These are phyloP conservation scores for Miniopterus natalensis DNA, from an alignment of 2,113 vertebrate species.

Conservation along the genomic window DNA sequence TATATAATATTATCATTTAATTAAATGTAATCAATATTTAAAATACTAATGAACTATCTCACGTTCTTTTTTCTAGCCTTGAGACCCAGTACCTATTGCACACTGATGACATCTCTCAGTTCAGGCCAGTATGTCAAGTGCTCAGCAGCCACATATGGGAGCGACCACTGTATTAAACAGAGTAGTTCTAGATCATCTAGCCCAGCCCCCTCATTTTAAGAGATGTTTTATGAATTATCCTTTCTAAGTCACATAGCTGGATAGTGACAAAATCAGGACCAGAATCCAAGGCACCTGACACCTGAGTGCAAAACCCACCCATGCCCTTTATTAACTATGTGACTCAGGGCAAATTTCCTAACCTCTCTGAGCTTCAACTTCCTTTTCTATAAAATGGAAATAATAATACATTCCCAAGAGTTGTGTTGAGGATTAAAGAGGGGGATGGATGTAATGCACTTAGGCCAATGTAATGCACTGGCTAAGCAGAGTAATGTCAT, in stretches of 20 bases:
- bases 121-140: background rate
- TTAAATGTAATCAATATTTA: background rate
- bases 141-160: accelerated
- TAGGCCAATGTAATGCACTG: background rate
- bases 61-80: background rate
- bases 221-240: background rate
- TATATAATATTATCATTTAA: background rate
- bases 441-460: background rate
- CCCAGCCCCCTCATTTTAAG: background rate
- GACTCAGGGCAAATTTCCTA: background rate
- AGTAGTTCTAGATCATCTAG: background rate
- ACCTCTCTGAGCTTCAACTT: background rate
- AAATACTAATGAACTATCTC: background rate
- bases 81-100: background rate
- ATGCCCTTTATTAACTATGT: background rate
- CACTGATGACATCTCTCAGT: background rate
- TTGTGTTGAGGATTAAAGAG: background rate
- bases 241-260: background rate
- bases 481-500: background rate
- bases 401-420: background rate
- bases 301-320: background rate
- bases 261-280: background rate
- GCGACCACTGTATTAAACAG: background rate
- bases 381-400: conserved; percentile 24
- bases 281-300: background rate